Evolutionary conservation across 2,797 vertebrate species (phyloP).

Genomic region (Florisuga fusca): DNA sequence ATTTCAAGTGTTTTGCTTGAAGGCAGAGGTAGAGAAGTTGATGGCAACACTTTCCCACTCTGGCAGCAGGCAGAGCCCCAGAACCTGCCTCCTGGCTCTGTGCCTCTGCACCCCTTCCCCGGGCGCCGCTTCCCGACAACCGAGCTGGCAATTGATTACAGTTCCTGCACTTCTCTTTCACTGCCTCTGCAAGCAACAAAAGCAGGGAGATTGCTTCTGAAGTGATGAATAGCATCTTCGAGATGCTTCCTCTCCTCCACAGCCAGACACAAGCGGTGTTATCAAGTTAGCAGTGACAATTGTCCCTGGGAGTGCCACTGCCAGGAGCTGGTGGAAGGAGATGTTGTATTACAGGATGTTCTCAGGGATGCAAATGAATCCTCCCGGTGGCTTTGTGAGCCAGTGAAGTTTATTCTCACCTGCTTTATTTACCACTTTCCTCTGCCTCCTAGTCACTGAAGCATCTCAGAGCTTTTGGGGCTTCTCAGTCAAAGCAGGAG

Average conservation of each 20-base stretch:
- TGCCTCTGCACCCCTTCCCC: neutral
- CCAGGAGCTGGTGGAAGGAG: neutral
- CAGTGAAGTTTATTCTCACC: slow-evolving; percentile 5
- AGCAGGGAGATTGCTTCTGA: neutral
- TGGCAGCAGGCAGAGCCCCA: neutral
- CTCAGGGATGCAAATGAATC: slow-evolving; percentile 10
- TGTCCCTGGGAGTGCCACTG: neutral
- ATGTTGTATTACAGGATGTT: neutral
- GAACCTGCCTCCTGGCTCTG: fast-evolving
- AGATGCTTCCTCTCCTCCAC: neutral
- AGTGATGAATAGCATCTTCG: neutral
- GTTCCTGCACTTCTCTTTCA: neutral
- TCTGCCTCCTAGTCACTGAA: slow-evolving; percentile 14
- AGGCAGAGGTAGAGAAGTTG: neutral
- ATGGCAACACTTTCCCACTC: neutral
- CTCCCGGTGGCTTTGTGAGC: neutral
- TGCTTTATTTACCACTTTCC: slow-evolving; percentile 31
- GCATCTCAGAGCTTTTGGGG: neutral
- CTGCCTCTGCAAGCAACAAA: neutral
- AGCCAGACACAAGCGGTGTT: neutral
- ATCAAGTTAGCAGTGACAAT: fast-evolving
- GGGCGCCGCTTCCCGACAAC: fast-evolving
- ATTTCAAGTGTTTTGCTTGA: neutral
- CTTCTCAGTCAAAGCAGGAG: neutral
- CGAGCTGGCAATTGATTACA: neutral